Evolutionary conservation across 1,140 invertebrate species (phyloP).

Genomic region (Ooceraea biroi): DNA sequence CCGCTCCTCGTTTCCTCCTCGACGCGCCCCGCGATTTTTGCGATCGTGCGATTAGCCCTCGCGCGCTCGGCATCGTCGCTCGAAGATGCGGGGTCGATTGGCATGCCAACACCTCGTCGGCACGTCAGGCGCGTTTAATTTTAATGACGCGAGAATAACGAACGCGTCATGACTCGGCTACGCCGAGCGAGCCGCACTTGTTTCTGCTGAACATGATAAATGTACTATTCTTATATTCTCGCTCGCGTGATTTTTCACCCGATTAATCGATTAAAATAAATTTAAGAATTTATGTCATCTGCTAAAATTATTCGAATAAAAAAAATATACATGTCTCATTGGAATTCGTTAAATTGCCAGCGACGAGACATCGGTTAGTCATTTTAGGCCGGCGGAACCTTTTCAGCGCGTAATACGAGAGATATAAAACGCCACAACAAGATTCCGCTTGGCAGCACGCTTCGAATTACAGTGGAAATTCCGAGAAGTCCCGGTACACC

Average conservation of each 20-base stretch:
- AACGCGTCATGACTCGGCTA: conserved; percentile 27
- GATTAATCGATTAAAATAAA: not conserved
- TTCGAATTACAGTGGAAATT: conserved; percentile 42
- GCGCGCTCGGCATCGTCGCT: conserved; percentile 42
- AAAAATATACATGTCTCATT: not conserved
- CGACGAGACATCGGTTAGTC: not conserved
- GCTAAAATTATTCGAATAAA: conserved; percentile 22
- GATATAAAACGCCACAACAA: not conserved
- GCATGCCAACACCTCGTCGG: conserved; percentile 52
- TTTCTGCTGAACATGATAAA: not conserved
- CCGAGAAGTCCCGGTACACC: conserved; percentile 24
- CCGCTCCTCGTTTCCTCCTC: conserved; percentile 32
- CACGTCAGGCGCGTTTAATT: conserved; percentile 45
- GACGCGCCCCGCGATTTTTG: conserved; percentile 52
- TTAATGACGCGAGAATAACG: conserved; percentile 54
- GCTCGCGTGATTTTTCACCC: not conserved
- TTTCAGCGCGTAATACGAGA: not conserved
- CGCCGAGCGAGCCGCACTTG: not conserved
- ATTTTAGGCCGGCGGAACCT: not conserved
- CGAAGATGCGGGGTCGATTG: conserved; percentile 43
- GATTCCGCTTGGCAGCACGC: conserved; percentile 1
- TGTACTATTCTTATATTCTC: not conserved
- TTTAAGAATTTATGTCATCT: not conserved
- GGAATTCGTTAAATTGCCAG: not conserved
- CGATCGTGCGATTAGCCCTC: conserved; percentile 55